Percentiles rank a stretch among this genome's conserved stretches.
Evolutionary conservation across 2,888 invertebrate genomes (phyloP).

Genomic region (Hipparchia sbordonii): DNA sequence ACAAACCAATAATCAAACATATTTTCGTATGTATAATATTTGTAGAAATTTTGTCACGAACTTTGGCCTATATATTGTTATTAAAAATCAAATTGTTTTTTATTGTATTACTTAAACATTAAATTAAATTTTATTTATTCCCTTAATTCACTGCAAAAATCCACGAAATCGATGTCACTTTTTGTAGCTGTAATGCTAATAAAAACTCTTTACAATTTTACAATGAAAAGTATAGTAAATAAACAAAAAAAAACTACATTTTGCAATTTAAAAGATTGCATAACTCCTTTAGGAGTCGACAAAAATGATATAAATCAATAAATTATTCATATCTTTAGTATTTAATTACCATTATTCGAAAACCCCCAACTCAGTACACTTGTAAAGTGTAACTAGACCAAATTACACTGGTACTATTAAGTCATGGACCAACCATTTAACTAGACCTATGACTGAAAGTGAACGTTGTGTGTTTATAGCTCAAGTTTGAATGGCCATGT

Average conservation of each 20-base stretch:
- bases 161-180: background rate
- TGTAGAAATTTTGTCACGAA: too few species aligned
- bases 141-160: background rate
- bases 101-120: too few species aligned
- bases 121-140: too few species aligned
- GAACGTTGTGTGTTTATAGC: background rate
- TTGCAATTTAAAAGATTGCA: conserved; percentile 18
- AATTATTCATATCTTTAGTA: conserved; percentile 21
- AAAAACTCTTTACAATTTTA: background rate
- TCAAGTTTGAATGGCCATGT: conserved; percentile 26
- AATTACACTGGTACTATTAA: conserved; percentile 20
- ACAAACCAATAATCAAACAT: too few species aligned
- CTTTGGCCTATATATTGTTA: too few species aligned
- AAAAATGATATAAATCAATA: conserved; percentile 27
- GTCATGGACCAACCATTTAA: conserved; percentile 8
- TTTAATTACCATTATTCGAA: conserved; percentile 14
- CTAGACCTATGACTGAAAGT: conserved; percentile 10
- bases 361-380: background rate
- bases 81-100: too few species aligned
- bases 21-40: too few species aligned
- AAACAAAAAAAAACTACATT: background rate
- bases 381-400: conserved; percentile 4
- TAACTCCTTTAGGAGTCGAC: conserved; percentile 20
- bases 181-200: background rate
- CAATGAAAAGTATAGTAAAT: conserved; percentile 1